Conservation (phyloP, 2,113 vertebrate genomes). For the Festucalex cinctus region DNA sequence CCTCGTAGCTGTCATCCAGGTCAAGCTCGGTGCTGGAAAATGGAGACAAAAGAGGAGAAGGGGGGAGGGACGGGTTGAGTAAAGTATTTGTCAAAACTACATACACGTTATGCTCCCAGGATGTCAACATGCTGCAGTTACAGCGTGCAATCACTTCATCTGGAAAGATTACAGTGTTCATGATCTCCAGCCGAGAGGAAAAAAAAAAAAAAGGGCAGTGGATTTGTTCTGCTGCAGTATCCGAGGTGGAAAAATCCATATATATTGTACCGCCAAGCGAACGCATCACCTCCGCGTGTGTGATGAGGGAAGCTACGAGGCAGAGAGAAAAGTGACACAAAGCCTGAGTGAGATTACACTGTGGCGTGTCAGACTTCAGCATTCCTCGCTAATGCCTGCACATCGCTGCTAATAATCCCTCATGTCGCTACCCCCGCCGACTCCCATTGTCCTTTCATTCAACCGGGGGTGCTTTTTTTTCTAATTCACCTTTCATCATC, state of each 20-base stretch:
- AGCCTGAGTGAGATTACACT: conserved; percentile 44
- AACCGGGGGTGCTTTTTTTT: conserved; percentile 18
- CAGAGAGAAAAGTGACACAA: conserved; percentile 49
- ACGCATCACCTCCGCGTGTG: conserved; percentile 10
- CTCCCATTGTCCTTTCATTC: conserved; percentile 36
- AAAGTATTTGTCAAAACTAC: conserved; percentile 19
- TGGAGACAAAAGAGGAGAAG: conserved; percentile 34
- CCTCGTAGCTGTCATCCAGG: conserved; percentile 77
- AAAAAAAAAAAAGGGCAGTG: conserved; percentile 52
- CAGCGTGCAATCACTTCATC: conserved; percentile 34
- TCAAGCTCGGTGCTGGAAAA: conserved; percentile 68
- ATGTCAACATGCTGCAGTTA: conserved; percentile 28
- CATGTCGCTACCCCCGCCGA: conserved; percentile 36
- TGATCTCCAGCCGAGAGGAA: conserved; percentile 54
- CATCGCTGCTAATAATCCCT: conserved; percentile 57
- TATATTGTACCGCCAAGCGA: conserved; percentile 23
- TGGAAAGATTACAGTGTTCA: conserved; percentile 57
- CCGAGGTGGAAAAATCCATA: conserved; percentile 56
- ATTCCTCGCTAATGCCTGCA: conserved; percentile 53
- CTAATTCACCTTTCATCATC: conserved; percentile 21
- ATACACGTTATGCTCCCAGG: conserved; percentile 4
- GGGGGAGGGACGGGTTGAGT: conserved; percentile 11
- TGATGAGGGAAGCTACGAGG: conserved; percentile 22
- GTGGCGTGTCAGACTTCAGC: conserved; percentile 52
- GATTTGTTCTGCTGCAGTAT: conserved; percentile 56